A percentile compares a stretch with the other conserved stretches of the same genome.
phyloP scores from a whole-genome alignment of 2,113 vertebrate species.

The Muscicapa adusta region DNA sequence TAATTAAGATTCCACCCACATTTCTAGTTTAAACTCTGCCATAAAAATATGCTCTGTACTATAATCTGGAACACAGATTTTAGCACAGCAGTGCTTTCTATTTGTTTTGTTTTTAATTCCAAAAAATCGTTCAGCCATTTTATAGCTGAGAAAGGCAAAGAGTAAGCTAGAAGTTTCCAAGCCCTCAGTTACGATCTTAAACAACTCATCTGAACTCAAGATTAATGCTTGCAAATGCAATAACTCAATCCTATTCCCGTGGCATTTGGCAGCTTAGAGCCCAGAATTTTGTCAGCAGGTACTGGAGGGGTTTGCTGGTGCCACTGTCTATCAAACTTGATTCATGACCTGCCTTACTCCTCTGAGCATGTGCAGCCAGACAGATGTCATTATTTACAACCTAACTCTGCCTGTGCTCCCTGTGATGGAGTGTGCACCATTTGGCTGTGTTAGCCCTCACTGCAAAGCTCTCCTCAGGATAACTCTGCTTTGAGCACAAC shows the following conservation, averaged over 20 bases:
- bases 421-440: fast-evolving
- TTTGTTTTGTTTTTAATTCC: slow-evolving; percentile 19
- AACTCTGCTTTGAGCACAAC: neutral
- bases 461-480: neutral
- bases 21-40: slow-evolving; percentile 51
- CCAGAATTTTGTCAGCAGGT: neutral
- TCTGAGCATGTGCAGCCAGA: neutral
- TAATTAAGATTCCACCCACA: slow-evolving; percentile 66
- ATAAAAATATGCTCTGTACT: slow-evolving; percentile 49
- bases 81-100: neutral
- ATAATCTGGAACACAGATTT: slow-evolving; percentile 39
- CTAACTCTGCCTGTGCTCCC: neutral
- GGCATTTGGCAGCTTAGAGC: neutral
- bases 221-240: neutral
- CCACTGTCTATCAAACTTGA: neutral
- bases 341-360: neutral
- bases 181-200: neutral
- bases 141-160: neutral
- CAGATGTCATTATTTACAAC: neutral
- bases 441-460: neutral
- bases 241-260: neutral
- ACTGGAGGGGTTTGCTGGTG: neutral
- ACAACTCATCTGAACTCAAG: neutral
- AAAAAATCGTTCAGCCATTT: slow-evolving; percentile 11
- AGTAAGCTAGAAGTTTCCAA: neutral